Base-by-base conservation (phyloP, 1,140 invertebrate species). In the Neodiprion lecontei region DNA sequence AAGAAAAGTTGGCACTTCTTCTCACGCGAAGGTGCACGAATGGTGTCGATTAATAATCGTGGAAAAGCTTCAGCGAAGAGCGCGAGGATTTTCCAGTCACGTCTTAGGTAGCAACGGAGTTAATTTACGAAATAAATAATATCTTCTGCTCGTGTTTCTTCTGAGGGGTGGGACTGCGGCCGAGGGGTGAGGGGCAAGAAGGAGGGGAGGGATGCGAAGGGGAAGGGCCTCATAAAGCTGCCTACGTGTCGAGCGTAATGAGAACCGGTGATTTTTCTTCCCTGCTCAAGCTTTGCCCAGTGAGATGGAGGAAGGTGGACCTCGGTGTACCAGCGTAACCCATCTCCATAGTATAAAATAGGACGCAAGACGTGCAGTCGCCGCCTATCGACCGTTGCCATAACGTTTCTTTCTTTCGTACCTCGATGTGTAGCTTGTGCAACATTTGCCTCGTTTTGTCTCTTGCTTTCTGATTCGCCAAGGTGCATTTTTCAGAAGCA, bases 191-290 rank as follows among this genome's bases (percentile, higher is more conserved):
- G 76, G 72, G 77, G 74, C 67, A 72, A 69, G 75, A 67, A 48
- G 40, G 65, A 12, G 48, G 48, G 70, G 40, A 21, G 66, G 50
- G 49, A 70, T n/a, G 17, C 11, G 9, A 68, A 69, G 48, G 53
- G 70, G 65, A 76, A 40, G 28, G 80, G 40, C 84, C 47, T 87
- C 86, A 88, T 88, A 88, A 88, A 88, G 87, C 86, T 88, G 87
- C 86, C 87, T 88, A 88, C 87, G 87, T 88, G 86, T 88, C 86
- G 85, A 86, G 87, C 84, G 87, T 87, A 88, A 88, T 88, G 86
- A 88, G 87, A 85, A 81, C 85, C 83, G 86, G 87, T 88, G 86
- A 88, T 88, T 88, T 88, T 88, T 88, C 84, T 87, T 85, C 82
- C 80, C 17, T 14, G 79, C 79, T 74, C 75, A 74, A 66, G 68